Evolutionary conservation across 1,140 invertebrate species (phyloP).

Genomic region (Pseudomyrmex cubaensis): DNA sequence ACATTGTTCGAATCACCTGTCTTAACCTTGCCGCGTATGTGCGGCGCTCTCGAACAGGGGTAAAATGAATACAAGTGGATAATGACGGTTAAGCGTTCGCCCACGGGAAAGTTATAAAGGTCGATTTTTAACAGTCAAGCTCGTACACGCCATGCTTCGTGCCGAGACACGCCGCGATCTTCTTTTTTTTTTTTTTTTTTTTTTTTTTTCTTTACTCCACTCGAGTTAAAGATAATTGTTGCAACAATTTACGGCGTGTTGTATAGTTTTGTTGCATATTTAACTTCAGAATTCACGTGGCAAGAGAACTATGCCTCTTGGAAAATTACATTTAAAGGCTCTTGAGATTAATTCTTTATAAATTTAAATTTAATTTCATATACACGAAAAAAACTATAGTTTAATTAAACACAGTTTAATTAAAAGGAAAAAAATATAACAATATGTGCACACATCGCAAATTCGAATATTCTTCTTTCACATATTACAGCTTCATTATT

Average conservation of each 20-base stretch:
- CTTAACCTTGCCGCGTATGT: slow-evolving; percentile 23
- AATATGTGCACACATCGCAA: not conserved
- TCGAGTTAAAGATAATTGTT: slow-evolving; percentile 7
- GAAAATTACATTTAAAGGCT: too few species aligned
- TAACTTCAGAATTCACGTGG: not conserved
- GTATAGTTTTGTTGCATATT: slow-evolving; percentile 16
- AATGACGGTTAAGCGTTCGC: slow-evolving; percentile 47
- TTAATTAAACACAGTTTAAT: too few species aligned
- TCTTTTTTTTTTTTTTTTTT: slow-evolving; percentile 14
- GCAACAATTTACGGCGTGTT: not conserved
- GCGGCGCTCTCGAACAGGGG: slow-evolving; percentile 1
- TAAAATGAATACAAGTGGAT: slow-evolving; percentile 57
- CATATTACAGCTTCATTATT: not conserved
- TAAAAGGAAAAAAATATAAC: not conserved
- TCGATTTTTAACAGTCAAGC: slow-evolving; percentile 48
- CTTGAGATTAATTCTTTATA: too few species aligned
- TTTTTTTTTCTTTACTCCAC: slow-evolving; percentile 12
- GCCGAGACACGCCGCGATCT: slow-evolving; percentile 22
- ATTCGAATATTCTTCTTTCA: not conserved
- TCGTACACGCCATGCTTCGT: slow-evolving; percentile 44
- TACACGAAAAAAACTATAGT: too few species aligned
- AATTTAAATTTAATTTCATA: too few species aligned
- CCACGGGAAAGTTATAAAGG: slow-evolving; percentile 57
- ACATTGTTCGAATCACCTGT: slow-evolving; percentile 51
- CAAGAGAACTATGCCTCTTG: too few species aligned